Evolutionary conservation across 2,113 vertebrate genomes (phyloP).

Genomic region (Rhodinocichla rosea): DNA sequence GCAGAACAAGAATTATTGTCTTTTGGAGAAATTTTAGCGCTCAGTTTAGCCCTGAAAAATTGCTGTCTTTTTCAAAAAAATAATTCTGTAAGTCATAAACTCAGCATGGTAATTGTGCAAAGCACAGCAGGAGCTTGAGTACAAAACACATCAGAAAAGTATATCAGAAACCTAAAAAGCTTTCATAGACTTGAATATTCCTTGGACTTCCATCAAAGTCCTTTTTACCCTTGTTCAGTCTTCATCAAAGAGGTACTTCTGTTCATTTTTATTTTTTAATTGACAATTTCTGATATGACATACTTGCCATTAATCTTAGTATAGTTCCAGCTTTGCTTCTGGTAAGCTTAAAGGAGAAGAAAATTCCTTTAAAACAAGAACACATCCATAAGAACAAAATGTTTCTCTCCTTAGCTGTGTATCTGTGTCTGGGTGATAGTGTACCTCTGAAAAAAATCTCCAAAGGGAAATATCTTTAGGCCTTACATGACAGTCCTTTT

Average conservation of each 20-base stretch:
- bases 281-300: not conserved
- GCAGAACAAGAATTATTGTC: not conserved
- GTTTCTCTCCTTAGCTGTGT: accelerated
- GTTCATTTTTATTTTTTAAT: not conserved
- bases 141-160: not conserved
- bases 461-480: not conserved
- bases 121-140: not conserved
- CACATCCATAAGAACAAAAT: not conserved
- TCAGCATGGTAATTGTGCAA: not conserved
- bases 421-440: not conserved
- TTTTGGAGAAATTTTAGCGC: not conserved
- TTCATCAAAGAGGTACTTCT: not conserved
- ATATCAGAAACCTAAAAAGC: not conserved
- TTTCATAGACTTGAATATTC: not conserved
- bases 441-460: not conserved
- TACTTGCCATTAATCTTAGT: not conserved
- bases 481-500: not conserved
- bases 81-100: not conserved
- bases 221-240: not conserved
- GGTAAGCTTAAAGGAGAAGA: not conserved
- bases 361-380: not conserved
- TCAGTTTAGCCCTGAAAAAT: not conserved
- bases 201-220: not conserved
- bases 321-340: not conserved
- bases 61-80: not conserved